phyloP scores from a whole-genome alignment of 2,113 vertebrate species.

The Istiophorus platypterus region DNA sequence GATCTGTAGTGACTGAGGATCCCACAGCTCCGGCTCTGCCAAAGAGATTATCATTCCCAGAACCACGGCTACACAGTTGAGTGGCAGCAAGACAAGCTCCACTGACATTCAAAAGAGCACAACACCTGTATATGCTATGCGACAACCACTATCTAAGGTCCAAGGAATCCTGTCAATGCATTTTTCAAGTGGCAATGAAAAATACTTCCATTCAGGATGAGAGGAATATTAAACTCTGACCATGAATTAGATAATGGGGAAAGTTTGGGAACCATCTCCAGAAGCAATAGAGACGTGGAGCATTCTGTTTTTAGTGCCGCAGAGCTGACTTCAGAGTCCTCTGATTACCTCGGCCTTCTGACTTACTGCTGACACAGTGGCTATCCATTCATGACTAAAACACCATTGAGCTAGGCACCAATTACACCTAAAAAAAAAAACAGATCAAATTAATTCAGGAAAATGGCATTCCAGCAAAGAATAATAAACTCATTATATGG shows the following conservation, averaged over 20 bases:
- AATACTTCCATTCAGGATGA: conserved; percentile 43
- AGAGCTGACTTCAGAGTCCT: conserved; percentile 22
- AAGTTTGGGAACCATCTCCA: conserved; percentile 47
- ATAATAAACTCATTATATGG: conserved; percentile 85
- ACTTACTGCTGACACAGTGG: conserved; percentile 59
- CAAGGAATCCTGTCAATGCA: conserved; percentile 41
- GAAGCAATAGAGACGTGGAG: conserved; percentile 29
- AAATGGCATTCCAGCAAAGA: conserved; percentile 80
- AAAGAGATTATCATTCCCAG: conserved; percentile 73
- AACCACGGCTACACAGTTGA: conserved; percentile 64
- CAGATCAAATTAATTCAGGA: conserved; percentile 74
- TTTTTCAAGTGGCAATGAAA: conserved; percentile 47
- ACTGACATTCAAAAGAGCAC: conserved; percentile 71
- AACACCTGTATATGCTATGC: conserved; percentile 71
- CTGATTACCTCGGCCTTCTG: conserved; percentile 49
- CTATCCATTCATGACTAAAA: conserved; percentile 74
- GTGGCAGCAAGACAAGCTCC: conserved; percentile 66
- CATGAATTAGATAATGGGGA: conserved; percentile 29
- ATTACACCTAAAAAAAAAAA: conserved; percentile 67
- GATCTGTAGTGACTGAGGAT: conserved; percentile 67
- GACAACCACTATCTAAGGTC: conserved; percentile 40
- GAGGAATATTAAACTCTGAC: conserved; percentile 25
- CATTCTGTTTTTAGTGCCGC: conserved; percentile 12
- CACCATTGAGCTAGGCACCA: conserved; percentile 70
- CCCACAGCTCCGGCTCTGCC: conserved; percentile 64